Evolutionary conservation across 2,797 vertebrate species (phyloP).

Genomic region (Bradypodion pumilum): DNA sequence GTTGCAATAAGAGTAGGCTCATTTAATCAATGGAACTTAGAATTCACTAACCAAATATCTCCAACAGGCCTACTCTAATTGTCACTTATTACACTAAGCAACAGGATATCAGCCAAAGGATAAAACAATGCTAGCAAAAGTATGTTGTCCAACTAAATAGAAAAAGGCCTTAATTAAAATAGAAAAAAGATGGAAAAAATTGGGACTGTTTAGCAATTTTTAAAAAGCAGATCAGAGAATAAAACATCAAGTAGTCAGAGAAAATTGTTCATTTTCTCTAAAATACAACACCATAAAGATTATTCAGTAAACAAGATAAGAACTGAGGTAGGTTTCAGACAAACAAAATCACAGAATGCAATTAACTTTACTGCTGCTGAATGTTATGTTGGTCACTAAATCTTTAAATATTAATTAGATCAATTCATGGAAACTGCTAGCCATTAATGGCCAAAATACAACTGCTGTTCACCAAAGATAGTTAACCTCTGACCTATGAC

Average conservation of each 20-base stretch:
- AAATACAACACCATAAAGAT: background rate
- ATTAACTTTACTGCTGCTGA: background rate
- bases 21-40: too few relatives aligned
- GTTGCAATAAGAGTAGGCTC: too few relatives aligned
- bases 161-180: background rate
- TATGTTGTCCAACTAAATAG: background rate
- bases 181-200: background rate
- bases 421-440: background rate
- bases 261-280: background rate
- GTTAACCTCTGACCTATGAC: slow-evolving; percentile 8
- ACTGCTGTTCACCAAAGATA: background rate
- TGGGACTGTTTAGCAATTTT: background rate
- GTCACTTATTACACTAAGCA: too few relatives aligned
- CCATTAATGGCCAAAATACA: slow-evolving; percentile 14
- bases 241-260: background rate
- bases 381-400: background rate
- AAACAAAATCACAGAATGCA: slow-evolving; percentile 2
- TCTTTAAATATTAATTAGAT: slow-evolving; percentile 8
- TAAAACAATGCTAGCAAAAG: background rate
- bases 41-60: too few relatives aligned
- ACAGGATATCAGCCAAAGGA: background rate
- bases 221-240: background rate
- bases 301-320: background rate
- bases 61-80: too few relatives aligned
- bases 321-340: background rate